Conservation (phyloP, 2,113 vertebrate genomes). For the Phainopepla nitens region DNA sequence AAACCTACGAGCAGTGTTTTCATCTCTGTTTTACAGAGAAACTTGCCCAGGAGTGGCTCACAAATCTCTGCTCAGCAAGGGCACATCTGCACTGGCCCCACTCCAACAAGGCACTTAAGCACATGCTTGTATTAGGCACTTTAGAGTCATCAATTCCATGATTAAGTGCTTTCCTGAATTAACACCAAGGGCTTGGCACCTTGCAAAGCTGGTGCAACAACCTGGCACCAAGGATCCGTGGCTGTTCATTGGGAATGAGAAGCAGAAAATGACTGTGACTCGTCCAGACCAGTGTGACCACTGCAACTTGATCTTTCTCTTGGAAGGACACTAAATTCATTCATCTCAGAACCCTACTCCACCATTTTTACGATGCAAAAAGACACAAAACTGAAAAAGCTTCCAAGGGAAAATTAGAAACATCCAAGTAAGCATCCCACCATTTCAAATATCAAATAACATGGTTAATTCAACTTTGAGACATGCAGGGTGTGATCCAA, state of each 20-base stretch:
- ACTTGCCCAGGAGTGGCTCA: not conserved
- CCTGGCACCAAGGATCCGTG: not conserved
- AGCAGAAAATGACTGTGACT: not conserved
- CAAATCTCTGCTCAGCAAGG: not conserved
- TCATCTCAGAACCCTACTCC: not conserved
- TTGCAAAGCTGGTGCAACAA: not conserved
- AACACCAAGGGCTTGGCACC: not conserved
- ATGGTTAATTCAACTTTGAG: not conserved
- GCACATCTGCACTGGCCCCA: not conserved
- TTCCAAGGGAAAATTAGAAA: not conserved
- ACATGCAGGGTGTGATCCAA: not conserved
- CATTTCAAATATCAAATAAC: not conserved
- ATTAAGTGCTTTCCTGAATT: constrained; percentile 40
- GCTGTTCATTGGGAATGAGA: not conserved
- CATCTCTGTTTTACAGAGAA: not conserved
- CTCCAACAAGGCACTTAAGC: constrained; percentile 35
- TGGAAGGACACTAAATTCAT: not conserved
- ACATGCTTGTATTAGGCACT: not conserved
- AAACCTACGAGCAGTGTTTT: not conserved
- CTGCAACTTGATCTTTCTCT: not conserved
- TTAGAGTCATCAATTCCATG: not conserved
- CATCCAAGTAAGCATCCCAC: not conserved
- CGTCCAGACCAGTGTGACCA: not conserved
- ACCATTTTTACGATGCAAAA: not conserved
- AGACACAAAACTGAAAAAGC: not conserved